Base-by-base conservation (phyloP, 1,140 invertebrate species). In the Neodiprion lecontei region DNA sequence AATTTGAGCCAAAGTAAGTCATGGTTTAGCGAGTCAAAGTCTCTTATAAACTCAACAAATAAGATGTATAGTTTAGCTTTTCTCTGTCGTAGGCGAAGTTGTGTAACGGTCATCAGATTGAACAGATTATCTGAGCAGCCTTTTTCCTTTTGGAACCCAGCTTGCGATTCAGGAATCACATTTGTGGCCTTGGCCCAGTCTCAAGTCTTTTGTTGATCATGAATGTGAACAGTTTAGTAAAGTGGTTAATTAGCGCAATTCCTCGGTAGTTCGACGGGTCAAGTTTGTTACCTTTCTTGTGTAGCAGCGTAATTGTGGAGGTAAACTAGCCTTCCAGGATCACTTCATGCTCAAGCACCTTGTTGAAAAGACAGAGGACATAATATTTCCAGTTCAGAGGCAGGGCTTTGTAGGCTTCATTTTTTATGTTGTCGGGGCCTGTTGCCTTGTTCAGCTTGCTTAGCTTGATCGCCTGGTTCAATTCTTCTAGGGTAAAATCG, bases 201-300 rank as follows among this genome's bases (percentile, higher is more conserved):
- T 76, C 48, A 0, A 80, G 50, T 72, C 77, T 49, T n/a, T 70
- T 67, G 47, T 77, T 73, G 7, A 77, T 7, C 5, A 79, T 71
- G 69, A 50, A 76, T 69, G 77, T 75, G 11, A 79, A 74, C 0
- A 76, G 17, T 70, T 78, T 79, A 9, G 67, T 67, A 10, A 78
- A 1, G 10, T 67, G 73, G 47, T 69, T 75, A 1, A 74, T 71
- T 14, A 79, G 47, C 0, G 72, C 17, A 3, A 77, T 77, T 8
- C 75, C 75, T 72, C 76, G 69, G 0, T 69, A 67, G 8, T 49
- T 50, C 61, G 74, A 70, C 21, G 67, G 50, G 23, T 67, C 69
- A 17, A 67, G 68, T 69, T 75, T 79, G 11, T 53, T n/a, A 11
- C 50, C 50, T n/a, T 53, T 53, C 50, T 53, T 53, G n/a, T 11